A percentile compares a stretch with the other conserved stretches of the same genome.
Evolutionary conservation across 2,888 invertebrate species (phyloP).

Genomic region (Blastobasis lacticolella): DNA sequence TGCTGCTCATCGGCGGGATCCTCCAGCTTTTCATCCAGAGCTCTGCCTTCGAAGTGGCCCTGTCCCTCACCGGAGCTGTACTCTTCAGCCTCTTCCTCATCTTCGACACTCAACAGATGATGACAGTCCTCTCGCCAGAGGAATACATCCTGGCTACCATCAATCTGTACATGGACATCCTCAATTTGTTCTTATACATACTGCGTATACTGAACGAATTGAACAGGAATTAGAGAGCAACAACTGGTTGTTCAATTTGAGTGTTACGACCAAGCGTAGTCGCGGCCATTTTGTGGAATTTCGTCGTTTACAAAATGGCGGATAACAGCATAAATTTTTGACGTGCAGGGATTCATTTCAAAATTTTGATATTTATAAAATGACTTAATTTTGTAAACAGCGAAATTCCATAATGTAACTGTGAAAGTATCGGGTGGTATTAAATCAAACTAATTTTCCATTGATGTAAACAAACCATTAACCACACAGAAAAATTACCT

Average conservation of each 20-base stretch:
- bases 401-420: too few relatives aligned
- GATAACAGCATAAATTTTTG: too few relatives aligned
- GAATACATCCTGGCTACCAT: constrained; percentile 92
- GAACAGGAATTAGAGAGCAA: constrained; percentile 57
- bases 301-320: too few relatives aligned
- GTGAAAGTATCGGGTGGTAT: too few relatives aligned
- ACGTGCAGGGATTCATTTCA: too few relatives aligned
- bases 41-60: constrained; percentile 78
- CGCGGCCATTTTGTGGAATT: too few relatives aligned
- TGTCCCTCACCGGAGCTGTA: constrained; percentile 82
- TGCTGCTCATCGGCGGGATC: constrained; percentile 81
- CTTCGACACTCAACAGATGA: constrained; percentile 89
- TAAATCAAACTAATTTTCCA: too few relatives aligned
- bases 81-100: constrained; percentile 88
- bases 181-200: constrained; percentile 88
- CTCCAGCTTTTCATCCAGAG: constrained; percentile 85
- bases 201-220: constrained; percentile 81
- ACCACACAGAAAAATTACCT: too few relatives aligned
- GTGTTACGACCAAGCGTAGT: too few relatives aligned
- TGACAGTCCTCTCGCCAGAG: constrained; percentile 86
- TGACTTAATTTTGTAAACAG: too few relatives aligned
- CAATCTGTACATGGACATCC: constrained; percentile 89
- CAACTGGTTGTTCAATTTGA: background rate
- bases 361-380: too few relatives aligned
- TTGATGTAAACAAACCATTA: too few relatives aligned